These are phyloP conservation scores for Cololabis saira DNA, from an alignment of 2,113 vertebrate genomes.

Conservation along the genomic window DNA sequence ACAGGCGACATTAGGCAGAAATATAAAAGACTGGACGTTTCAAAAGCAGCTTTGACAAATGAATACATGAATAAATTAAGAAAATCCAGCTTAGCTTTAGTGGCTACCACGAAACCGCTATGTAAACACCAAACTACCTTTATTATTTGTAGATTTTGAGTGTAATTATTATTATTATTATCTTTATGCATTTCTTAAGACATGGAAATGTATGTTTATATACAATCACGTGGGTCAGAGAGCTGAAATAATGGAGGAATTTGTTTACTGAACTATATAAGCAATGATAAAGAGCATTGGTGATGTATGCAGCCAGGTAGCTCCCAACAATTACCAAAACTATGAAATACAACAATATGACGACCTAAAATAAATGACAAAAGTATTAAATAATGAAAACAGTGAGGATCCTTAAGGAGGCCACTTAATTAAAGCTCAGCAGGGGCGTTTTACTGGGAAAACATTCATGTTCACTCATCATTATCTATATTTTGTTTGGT, in stretches of 20 bases:
- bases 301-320: neutral
- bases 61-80: no score
- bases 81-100: neutral
- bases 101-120: conserved; percentile 39
- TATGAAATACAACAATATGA: no score
- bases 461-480: neutral
- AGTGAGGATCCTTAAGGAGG: conserved; percentile 11
- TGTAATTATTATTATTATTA: no score
- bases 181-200: no score
- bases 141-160: neutral
- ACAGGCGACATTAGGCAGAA: neutral
- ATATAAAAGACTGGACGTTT: neutral
- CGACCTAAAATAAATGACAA: no score
- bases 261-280: conserved; percentile 14
- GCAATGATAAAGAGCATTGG: no score
- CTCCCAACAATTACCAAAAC: no score
- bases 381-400: no score
- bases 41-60: neutral
- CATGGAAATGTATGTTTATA: neutral
- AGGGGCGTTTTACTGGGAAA: conserved; percentile 26
- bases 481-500: no score
- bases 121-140: conserved; percentile 59
- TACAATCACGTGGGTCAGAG: neutral
- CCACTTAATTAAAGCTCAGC: conserved; percentile 32
- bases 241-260: neutral